Percentiles rank a stretch among this genome's conserved stretches.
Conservation (phyloP, 1,140 invertebrate species). For the Heliconius hermathena region DNA sequence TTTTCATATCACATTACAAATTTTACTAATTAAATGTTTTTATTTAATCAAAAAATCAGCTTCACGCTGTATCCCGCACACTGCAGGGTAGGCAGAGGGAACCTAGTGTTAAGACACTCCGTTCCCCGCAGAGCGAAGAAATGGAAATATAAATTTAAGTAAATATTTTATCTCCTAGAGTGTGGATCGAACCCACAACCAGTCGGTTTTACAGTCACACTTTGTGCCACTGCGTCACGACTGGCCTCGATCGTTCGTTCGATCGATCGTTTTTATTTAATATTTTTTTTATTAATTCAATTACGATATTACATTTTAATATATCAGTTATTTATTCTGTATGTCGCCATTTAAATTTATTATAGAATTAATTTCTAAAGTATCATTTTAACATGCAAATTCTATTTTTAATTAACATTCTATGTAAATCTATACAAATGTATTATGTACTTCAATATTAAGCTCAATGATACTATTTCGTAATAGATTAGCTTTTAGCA, state of each 20-base stretch:
- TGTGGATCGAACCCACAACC: no score
- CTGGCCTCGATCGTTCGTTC: no score
- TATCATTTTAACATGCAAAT: not conserved
- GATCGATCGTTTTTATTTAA: slow-evolving; percentile 18
- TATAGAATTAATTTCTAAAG: not conserved
- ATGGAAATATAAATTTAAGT: no score
- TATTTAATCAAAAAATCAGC: no score
- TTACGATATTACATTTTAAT: not conserved
- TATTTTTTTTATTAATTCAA: not conserved
- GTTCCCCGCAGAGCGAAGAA: no score
- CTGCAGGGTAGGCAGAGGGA: no score
- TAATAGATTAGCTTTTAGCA: not conserved
- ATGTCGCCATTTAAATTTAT: not conserved
- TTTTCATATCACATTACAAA: slow-evolving; percentile 17
- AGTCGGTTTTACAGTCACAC: no score
- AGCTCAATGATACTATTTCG: not conserved
- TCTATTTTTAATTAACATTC: not conserved
- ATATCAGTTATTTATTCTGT: not conserved
- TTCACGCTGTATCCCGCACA: no score
- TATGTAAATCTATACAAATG: not conserved
- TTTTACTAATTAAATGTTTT: slow-evolving; percentile 15
- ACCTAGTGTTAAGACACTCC: no score
- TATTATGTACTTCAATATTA: slow-evolving; percentile 1
- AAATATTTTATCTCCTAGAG: no score
- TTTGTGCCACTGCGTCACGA: no score